Conservation (phyloP, 2,113 vertebrate genomes). For the Diphyllodes magnificus region DNA sequence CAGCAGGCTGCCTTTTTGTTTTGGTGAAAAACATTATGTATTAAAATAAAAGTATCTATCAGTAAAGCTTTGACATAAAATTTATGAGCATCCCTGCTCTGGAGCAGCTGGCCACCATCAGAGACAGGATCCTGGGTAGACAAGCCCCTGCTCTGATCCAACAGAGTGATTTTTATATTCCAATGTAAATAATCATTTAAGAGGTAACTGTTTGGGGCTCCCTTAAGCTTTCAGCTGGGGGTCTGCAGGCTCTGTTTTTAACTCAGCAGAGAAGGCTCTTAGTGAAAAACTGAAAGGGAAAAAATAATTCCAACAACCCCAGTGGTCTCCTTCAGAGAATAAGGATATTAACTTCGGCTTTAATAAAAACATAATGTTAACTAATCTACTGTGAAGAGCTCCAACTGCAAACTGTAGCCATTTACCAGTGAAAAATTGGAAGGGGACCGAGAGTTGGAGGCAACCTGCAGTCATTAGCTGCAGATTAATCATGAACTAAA, state of each 20-base stretch:
- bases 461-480: conserved; percentile 43
- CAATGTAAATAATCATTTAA: conserved; percentile 36
- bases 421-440: conserved; percentile 42
- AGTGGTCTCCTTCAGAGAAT: conserved; percentile 55
- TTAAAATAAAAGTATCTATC: not conserved
- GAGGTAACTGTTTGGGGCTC: conserved; percentile 42
- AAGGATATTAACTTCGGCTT: conserved; percentile 56
- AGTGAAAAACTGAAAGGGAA: not conserved
- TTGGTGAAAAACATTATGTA: not conserved
- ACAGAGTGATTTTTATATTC: conserved; percentile 39
- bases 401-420: conserved; percentile 1
- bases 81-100: not conserved
- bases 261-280: not conserved
- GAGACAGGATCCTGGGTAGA: conserved; percentile 27
- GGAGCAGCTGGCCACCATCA: conserved; percentile 49
- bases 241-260: conserved; percentile 20
- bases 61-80: not conserved
- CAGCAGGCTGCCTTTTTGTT: not conserved
- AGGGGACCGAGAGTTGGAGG: conserved; percentile 27
- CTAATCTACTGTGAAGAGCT: conserved; percentile 65
- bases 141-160: not conserved
- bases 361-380: conserved; percentile 66
- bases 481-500: conserved; percentile 63
- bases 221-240: conserved; percentile 52
- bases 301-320: conserved; percentile 34